These are phyloP conservation scores for Poicephalus gulielmi DNA, from an alignment of 2,113 vertebrate genomes.

Conservation along the genomic window DNA sequence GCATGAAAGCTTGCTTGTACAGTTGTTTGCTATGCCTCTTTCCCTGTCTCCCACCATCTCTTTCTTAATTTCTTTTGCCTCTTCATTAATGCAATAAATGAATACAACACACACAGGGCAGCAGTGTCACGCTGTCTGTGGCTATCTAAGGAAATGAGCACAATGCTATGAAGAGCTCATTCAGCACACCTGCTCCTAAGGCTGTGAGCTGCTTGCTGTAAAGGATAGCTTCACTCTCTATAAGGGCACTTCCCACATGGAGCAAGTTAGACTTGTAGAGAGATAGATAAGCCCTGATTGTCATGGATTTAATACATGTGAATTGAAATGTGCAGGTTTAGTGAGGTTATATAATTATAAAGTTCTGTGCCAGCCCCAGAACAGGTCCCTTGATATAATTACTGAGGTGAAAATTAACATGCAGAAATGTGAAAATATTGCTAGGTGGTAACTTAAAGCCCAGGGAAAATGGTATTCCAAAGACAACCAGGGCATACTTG, in stretches of 20 bases:
- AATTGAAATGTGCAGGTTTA: background rate
- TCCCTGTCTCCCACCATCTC: background rate
- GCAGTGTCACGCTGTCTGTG: rapidly evolving
- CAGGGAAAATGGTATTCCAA: background rate
- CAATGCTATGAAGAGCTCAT: background rate
- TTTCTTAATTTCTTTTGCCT: background rate
- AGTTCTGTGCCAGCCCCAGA: background rate
- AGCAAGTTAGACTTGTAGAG: background rate
- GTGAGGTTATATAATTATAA: background rate
- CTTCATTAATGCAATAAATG: background rate
- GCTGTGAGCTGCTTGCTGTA: background rate
- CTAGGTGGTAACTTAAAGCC: background rate
- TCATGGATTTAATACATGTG: background rate
- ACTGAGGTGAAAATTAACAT: background rate
- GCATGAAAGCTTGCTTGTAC: background rate
- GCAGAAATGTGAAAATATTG: background rate
- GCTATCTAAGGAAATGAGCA: background rate
- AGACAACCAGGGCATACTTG: background rate
- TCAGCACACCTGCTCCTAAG: background rate
- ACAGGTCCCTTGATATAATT: background rate
- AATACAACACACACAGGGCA: background rate
- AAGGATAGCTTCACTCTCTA: background rate
- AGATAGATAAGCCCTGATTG: background rate
- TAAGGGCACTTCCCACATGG: background rate
- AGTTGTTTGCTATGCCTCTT: background rate